Percentiles rank a stretch among this genome's conserved stretches.
These are phyloP conservation scores for Plectropomus leopardus DNA, from an alignment of 2,113 vertebrate genomes.

Conservation along the genomic window DNA sequence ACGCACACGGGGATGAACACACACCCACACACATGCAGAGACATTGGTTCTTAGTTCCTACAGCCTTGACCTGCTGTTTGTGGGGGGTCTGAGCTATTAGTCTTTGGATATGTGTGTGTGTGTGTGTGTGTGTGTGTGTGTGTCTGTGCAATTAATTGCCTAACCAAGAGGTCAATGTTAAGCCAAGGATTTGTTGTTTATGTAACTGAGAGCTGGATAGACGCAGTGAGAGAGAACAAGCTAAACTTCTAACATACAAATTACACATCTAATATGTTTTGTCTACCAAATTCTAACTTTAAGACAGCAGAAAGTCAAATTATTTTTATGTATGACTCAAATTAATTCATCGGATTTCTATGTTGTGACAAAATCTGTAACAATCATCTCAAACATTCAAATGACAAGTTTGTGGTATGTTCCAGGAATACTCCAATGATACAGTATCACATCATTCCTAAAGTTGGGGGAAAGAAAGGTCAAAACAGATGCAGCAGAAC, in stretches of 20 bases:
- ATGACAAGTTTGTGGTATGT: too few species aligned
- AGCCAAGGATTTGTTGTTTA: conserved; percentile 69
- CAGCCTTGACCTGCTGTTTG: conserved; percentile 56
- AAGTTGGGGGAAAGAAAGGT: neutral
- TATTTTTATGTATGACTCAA: neutral
- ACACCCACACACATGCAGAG: conserved; percentile 3
- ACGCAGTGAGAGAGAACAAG: conserved; percentile 7
- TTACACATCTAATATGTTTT: neutral
- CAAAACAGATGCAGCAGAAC: neutral
- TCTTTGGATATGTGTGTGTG: conserved; percentile 48
- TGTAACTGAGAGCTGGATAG: conserved; percentile 50
- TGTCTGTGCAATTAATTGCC: conserved; percentile 51
- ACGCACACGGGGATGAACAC: conserved; percentile 32
- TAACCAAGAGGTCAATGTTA: conserved; percentile 60
- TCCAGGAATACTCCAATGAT: too few species aligned
- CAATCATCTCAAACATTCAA: neutral
- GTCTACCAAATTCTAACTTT: neutral
- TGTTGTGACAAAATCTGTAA: neutral
- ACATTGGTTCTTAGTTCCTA: conserved; percentile 24
- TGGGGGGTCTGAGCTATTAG: conserved; percentile 62
- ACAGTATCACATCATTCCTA: too few species aligned
- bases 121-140: conserved; percentile 28
- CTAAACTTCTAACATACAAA: neutral
- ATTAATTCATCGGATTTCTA: neutral
- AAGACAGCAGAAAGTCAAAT: neutral